Percentiles rank a stretch among this genome's conserved stretches.
Conservation (phyloP, 2,113 vertebrate genomes). For the Bubalus kerabau region DNA sequence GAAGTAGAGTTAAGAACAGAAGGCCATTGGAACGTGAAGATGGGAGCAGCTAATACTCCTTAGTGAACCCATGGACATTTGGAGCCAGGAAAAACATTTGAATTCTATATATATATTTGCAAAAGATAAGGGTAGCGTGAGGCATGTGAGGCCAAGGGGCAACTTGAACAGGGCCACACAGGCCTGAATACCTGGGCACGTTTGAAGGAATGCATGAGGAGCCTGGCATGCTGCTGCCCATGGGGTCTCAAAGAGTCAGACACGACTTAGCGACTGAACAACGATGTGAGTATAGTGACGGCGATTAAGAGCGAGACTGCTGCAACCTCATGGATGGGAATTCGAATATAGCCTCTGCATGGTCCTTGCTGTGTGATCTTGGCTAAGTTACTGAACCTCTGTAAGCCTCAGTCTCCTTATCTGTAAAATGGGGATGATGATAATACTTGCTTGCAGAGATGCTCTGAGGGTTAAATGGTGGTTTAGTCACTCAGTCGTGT, state of each 20-base stretch:
- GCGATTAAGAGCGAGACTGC: not conserved
- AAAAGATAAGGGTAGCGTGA: not conserved
- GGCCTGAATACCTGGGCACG: no score
- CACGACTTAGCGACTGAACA: not conserved
- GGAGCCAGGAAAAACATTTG: not conserved
- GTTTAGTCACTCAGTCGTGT: not conserved
- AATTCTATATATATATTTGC: not conserved
- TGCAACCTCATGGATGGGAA: no score
- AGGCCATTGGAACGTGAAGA: not conserved
- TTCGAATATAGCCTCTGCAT: not conserved
- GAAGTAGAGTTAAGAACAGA: not conserved
- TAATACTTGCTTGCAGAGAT: not conserved
- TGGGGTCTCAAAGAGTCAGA: not conserved
- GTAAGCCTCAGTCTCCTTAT: not conserved
- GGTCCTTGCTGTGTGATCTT: not conserved
- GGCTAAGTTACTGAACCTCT: not conserved
- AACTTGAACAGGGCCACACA: not conserved
- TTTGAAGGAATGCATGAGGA: not conserved
- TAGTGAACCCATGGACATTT: not conserved
- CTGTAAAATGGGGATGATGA: not conserved
- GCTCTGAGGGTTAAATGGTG: not conserved
- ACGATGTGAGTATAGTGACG: fast-evolving
- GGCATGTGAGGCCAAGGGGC: not conserved
- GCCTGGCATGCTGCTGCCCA: not conserved
- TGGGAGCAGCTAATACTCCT: not conserved